Conservation (phyloP, 2,888 invertebrate genomes). For the Apamea epomidion region DNA sequence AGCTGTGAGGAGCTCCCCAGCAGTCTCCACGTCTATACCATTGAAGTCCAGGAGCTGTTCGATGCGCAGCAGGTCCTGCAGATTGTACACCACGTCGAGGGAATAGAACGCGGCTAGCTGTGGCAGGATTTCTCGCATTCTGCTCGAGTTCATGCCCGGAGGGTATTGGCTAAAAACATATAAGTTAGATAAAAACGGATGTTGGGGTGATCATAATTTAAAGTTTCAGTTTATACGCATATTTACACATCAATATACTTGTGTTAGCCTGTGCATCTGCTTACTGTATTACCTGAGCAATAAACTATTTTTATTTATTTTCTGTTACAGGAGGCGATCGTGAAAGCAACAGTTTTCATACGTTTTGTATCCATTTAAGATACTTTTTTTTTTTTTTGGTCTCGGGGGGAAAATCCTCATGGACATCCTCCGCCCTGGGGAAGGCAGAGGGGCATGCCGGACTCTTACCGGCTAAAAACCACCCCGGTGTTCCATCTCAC, state of each 20-base stretch:
- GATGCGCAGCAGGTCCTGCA: constrained; percentile 71
- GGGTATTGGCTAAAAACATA: constrained; percentile 73
- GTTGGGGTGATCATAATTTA: neutral
- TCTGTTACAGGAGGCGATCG: too few relatives aligned
- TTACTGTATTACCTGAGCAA: too few relatives aligned
- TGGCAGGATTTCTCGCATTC: constrained; percentile 65
- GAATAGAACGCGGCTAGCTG: constrained; percentile 79
- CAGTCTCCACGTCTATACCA: constrained; percentile 70
- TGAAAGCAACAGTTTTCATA: neutral
- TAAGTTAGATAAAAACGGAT: neutral
- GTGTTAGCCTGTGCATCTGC: too few relatives aligned
- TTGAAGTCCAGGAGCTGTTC: constrained; percentile 75
- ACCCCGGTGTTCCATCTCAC: too few relatives aligned
- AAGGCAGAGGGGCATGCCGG: too few relatives aligned
- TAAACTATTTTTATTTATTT: neutral
- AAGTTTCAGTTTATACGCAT: neutral
- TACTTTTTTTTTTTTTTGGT: too few relatives aligned
- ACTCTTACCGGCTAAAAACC: too few relatives aligned
- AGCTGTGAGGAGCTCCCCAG: constrained; percentile 69
- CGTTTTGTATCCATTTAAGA: neutral
- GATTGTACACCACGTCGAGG: constrained; percentile 70
- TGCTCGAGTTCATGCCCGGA: constrained; percentile 65
- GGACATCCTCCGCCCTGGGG: too few relatives aligned
- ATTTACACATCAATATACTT: too few relatives aligned
- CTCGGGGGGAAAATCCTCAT: too few relatives aligned